Percentiles rank a stretch among this genome's conserved stretches.
Evolutionary conservation across 2,113 vertebrate genomes (phyloP).

Genomic region (Apodemus sylvaticus): DNA sequence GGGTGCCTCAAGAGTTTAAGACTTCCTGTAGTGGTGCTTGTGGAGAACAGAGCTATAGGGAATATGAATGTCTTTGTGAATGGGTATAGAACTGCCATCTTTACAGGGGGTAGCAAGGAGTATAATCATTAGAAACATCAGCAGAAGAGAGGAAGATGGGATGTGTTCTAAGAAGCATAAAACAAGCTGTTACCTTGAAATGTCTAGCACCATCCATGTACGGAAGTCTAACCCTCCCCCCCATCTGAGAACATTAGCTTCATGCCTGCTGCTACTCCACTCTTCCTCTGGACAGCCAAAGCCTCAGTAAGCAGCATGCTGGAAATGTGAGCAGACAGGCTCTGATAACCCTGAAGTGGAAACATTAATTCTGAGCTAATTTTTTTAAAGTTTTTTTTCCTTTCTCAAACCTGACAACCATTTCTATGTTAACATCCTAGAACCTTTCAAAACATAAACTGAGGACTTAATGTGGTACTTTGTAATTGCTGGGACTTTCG

Average conservation of each 20-base stretch:
- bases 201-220: background rate
- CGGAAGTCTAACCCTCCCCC: background rate
- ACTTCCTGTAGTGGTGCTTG: background rate
- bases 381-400: background rate
- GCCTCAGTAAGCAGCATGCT: background rate
- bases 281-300: background rate
- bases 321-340: background rate
- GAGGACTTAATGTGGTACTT: constrained; percentile 63
- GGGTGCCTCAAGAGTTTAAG: background rate
- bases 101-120: background rate
- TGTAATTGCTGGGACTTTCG: constrained; percentile 65
- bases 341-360: constrained; percentile 23
- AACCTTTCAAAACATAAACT: constrained; percentile 67
- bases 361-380: constrained; percentile 54
- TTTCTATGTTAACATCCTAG: constrained; percentile 61
- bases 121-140: background rate
- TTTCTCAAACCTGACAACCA: constrained; percentile 55
- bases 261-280: background rate
- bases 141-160: background rate
- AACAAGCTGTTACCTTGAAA: background rate
- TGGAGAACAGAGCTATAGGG: fast-evolving
- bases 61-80: background rate
- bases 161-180: background rate
- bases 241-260: background rate
- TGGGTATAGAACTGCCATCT: background rate